Conservation (phyloP, 1,140 invertebrate genomes). For the Drosophila malerkotliana region DNA sequence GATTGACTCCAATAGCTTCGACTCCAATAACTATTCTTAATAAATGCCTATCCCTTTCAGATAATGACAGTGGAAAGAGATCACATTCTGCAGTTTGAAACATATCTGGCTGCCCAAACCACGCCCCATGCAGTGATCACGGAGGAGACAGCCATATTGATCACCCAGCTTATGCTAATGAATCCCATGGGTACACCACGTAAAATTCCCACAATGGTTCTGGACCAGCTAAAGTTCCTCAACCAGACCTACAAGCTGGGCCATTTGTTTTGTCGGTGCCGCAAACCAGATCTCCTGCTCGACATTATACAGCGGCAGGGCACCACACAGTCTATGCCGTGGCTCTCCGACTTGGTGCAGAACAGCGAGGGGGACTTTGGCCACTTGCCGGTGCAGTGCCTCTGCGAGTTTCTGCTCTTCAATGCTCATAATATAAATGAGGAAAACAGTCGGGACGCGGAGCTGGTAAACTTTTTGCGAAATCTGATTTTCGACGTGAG, state of each 20-base stretch:
- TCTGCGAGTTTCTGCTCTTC: slow-evolving; percentile 97
- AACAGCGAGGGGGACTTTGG: slow-evolving; percentile 89
- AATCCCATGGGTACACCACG: slow-evolving; percentile 93
- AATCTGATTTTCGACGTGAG: slow-evolving; percentile 87
- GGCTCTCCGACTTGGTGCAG: slow-evolving; percentile 97
- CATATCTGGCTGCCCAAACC: slow-evolving; percentile 95
- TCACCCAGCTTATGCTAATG: slow-evolving; percentile 93
- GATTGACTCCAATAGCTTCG: background rate
- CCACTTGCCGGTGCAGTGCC: slow-evolving; percentile 94
- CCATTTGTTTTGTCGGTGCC: slow-evolving; percentile 94
- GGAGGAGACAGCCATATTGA: slow-evolving; percentile 93
- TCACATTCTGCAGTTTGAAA: slow-evolving; percentile 96
- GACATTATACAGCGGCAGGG: slow-evolving; percentile 96
- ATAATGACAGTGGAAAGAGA: slow-evolving; percentile 90
- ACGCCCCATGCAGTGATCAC: slow-evolving; percentile 92
- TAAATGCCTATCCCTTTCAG: slow-evolving; percentile 80
- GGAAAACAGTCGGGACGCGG: slow-evolving; percentile 85
- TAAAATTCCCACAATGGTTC: slow-evolving; percentile 89
- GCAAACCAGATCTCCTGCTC: slow-evolving; percentile 95
- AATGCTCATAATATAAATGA: slow-evolving; percentile 84
- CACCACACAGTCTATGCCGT: slow-evolving; percentile 96
- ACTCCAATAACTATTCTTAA: background rate
- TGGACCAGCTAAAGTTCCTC: slow-evolving; percentile 92
- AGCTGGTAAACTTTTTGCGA: slow-evolving; percentile 91
- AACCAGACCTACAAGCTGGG: slow-evolving; percentile 93